These are phyloP conservation scores for Champsocephalus esox DNA, from an alignment of 2,797 vertebrate genomes.

Conservation along the genomic window DNA sequence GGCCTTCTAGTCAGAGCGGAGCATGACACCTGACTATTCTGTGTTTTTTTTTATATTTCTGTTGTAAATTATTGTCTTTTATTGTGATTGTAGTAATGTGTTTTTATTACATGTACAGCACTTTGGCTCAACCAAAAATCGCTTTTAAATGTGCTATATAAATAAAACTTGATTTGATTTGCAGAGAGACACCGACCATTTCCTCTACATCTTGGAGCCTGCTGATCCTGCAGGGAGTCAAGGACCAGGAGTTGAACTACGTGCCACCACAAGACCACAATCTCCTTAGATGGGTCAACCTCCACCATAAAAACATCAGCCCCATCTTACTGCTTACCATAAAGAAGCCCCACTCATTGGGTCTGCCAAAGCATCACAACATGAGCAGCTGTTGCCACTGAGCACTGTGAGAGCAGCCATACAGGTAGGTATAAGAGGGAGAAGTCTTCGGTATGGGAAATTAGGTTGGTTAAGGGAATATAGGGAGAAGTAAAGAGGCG, in stretches of 20 bases:
- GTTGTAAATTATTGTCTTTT: too few relatives aligned
- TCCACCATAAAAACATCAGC: background rate
- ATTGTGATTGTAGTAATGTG: too few relatives aligned
- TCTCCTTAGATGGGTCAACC: background rate
- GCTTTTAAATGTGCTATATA: too few relatives aligned
- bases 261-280: background rate
- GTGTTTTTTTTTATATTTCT: too few relatives aligned
- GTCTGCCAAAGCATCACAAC: background rate
- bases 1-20: too few relatives aligned
- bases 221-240: slow-evolving; percentile 40
- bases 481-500: background rate
- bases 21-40: too few relatives aligned
- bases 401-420: slow-evolving; percentile 52
- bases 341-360: background rate
- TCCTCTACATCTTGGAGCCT: slow-evolving; percentile 55
- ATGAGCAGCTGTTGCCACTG: slow-evolving; percentile 55
- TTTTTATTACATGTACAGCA: too few relatives aligned
- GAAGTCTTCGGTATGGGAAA: background rate
- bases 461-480: background rate
- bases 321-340: background rate
- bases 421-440: slow-evolving; percentile 67
- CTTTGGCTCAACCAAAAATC: too few relatives aligned
- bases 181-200: slow-evolving; percentile 55
- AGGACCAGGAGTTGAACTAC: slow-evolving; percentile 25
- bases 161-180: too few relatives aligned